Percentiles rank a stretch among this genome's conserved stretches.
phyloP scores from a whole-genome alignment of 2,888 invertebrate species.

The Plutella xylostella region DNA sequence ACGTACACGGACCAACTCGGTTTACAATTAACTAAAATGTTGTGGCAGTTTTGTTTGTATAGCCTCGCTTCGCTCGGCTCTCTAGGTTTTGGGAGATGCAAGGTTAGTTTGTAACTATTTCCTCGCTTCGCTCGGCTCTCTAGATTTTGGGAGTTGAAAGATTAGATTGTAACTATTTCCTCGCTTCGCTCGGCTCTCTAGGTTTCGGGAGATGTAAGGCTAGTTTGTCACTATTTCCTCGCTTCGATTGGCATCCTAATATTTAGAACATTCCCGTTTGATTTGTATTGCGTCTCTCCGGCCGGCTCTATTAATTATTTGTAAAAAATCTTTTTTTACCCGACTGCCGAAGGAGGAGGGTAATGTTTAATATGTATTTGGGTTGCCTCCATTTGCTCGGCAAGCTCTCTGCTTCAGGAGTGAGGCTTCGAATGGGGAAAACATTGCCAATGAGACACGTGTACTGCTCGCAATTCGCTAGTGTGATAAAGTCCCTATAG shows the following conservation, averaged over 20 bases:
- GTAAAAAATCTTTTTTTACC: no score
- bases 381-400: no score
- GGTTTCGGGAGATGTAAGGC: constrained; percentile 86
- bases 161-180: constrained; percentile 31
- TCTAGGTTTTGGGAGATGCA: constrained; percentile 89
- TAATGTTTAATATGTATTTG: no score
- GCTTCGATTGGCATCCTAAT: constrained; percentile 68
- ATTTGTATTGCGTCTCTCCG: no score
- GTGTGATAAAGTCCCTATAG: no score
- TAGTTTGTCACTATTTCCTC: constrained; percentile 1
- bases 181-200: constrained; percentile 59
- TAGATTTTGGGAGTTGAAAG: constrained; percentile 90
- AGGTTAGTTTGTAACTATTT: constrained; percentile 52
- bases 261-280: constrained; percentile 84
- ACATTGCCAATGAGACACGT: no score
- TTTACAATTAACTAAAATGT: not conserved
- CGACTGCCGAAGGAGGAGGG: no score
- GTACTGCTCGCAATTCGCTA: no score
- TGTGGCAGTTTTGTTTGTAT: no score
- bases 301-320: no score
- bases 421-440: no score
- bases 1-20: not conserved
- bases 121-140: constrained; percentile 31
- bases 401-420: no score
- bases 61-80: constrained; percentile 33